Base-by-base conservation (phyloP, 2,888 invertebrate genomes). In the Amblyteles armatorius region DNA sequence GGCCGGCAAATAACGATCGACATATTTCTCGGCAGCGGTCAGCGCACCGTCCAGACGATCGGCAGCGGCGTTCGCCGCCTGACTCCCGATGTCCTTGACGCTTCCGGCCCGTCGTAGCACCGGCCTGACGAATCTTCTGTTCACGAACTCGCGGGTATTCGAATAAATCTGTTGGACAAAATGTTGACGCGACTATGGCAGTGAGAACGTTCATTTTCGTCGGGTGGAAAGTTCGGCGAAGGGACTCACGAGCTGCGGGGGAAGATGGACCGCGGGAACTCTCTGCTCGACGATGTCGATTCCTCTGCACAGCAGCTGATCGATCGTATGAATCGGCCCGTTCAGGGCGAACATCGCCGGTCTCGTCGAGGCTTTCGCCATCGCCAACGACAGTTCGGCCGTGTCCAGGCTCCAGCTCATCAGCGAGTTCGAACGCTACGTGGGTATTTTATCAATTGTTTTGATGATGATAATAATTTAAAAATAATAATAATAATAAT, bases 281-380 rank as follows among this genome's bases (percentile, higher is more conserved):
- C 96, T 95, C 90, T 97, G 96, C 93, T 98, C 98, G n/a, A 98
- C 96, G 55, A 97, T 95, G 88, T 98, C 98, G 87, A 98, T 95
- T 80, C 98, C 97, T 92, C 96, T 96, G 94, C 98, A 98, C 85
- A 98, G 96, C 85, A 98, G 95, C 87, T 95, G 95, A 94, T 98
- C 98, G 55, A 97, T 95, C 82, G 96, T 96, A 44, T 95, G 95
- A 11, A 98, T 94, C 0, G 98, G 98, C 0, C 95, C 95, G 74
- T 92, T 92, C 0, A 93, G 87, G 91, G 97, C 96, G 71, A 97
- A 95, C 55, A 97, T 94, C 73, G 96, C 95, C 0, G 98, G 98
- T 73, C 96, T 94, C 0, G 98, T 96, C 13, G 96, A 95, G 84
- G 97, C 97, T 5, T 97, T 95, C 0, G 97, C 97, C 0, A 96